Evolutionary conservation across 2,113 vertebrate species (phyloP), one percentile per base, ranked within the genome.

Genomic region (Cairina moschata): DNA sequence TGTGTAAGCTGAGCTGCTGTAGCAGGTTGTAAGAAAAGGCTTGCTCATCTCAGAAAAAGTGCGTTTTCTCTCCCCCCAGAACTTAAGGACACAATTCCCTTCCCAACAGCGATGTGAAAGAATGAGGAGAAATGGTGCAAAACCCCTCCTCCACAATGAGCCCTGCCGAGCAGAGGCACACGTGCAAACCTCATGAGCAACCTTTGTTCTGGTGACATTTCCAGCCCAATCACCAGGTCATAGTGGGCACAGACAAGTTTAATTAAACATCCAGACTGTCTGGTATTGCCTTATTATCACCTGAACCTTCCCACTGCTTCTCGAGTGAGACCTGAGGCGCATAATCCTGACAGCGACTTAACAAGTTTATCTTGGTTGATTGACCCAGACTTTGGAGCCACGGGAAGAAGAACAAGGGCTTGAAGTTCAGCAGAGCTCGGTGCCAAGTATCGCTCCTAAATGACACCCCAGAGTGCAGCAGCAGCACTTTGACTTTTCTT

Each of bases 201-300:
- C 87, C 91, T 91, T 60, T 85, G 91, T 83, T 75, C 96, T 80
- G 87, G 71, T 90, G 89, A 89, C 93, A 90, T 91, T 91, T 95
- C 80, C 83, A 92, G 77, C 74, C 92, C 79, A 89, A 87, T 85
- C 93, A 83, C 88, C 42, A 48, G 83, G 91, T 91, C 88, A 91
- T 9, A 83, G 83, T 83, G 63, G 88, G 71, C 80, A 76, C 0
- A 2, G 83, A 38, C 48, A 31, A 75, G 90, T 92, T 94, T 92
- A 93, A 95, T 94, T 87, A 95, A 94, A 92, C 92, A 66, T 87
- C 67, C 91, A 92, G 92, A 79, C 93, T 87, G 72, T 93, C 80
- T 89, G 83, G 58, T 74, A 91, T 40, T 87, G 88, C 96, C 94
- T 94, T 94, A 89, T 92, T 84, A 94, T 90, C 96, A 95, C 92